Conservation (phyloP, 2,797 vertebrate species). For the Alca torda region DNA sequence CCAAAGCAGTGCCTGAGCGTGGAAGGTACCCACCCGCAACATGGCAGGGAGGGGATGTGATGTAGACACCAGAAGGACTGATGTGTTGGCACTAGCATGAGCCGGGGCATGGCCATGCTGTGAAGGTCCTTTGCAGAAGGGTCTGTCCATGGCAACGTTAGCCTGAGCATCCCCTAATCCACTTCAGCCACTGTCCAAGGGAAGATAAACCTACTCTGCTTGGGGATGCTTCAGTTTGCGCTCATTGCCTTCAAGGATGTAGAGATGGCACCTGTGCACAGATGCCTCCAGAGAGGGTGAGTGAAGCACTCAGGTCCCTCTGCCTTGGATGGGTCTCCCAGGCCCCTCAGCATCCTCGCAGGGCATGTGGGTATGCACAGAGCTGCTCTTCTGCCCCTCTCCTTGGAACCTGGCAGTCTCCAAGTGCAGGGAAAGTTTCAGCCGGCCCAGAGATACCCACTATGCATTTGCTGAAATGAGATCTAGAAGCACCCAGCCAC, state of each 20-base stretch:
- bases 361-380: accelerated
- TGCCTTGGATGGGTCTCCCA: neutral
- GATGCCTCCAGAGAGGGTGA: neutral
- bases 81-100: neutral
- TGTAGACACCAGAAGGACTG: neutral
- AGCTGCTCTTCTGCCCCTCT: neutral
- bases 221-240: neutral
- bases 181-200: accelerated
- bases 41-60: accelerated
- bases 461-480: neutral
- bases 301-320: neutral
- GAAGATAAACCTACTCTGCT: neutral
- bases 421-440: neutral
- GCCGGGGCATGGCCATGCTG: neutral
- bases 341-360: accelerated
- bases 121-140: neutral
- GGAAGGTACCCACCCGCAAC: neutral
- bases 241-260: neutral
- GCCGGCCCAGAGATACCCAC: neutral
- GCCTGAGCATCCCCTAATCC: neutral
- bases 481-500: neutral
- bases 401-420: neutral
- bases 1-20: neutral
- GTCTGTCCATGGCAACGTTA: accelerated
- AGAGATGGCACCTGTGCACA: neutral